These are phyloP conservation scores for Micrasema minimum DNA, from an alignment of 1,140 invertebrate genomes.

Conservation along the genomic window DNA sequence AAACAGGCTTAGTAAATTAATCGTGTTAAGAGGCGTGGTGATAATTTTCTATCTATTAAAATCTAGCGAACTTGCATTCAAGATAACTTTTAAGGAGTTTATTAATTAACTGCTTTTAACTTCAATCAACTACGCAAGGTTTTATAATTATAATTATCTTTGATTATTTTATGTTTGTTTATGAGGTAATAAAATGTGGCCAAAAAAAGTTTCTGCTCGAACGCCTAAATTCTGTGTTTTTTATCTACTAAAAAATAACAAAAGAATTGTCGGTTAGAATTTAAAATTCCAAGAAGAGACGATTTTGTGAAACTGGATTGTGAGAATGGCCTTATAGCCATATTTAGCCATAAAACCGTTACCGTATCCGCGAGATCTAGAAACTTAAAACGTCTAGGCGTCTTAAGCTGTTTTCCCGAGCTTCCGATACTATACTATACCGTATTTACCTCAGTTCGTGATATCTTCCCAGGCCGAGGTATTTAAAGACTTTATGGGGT, in stretches of 20 bases:
- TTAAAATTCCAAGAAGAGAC: conserved; percentile 1
- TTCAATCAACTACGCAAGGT: no score
- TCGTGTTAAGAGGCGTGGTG: no score
- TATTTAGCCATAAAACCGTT: conserved; percentile 20
- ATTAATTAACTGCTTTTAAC: background rate
- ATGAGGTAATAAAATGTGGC: background rate
- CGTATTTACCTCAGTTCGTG: no score
- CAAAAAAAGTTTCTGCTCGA: background rate
- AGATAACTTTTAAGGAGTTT: background rate
- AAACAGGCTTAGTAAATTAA: no score
- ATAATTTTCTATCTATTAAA: no score
- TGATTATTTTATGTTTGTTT: background rate
- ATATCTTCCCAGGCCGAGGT: no score
- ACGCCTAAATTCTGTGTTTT: background rate
- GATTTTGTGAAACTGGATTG: conserved; percentile 19
- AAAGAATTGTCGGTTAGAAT: background rate
- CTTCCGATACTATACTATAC: conserved; percentile 12
- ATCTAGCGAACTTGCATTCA: no score
- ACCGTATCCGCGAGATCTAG: conserved; percentile 16
- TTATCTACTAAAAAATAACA: conserved; percentile 2
- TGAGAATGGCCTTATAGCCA: conserved; percentile 18
- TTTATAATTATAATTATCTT: background rate
- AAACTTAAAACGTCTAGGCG: conserved; percentile 8
- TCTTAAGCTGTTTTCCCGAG: conserved; percentile 12
- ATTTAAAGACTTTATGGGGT: no score